These are phyloP conservation scores for Xenopus borealis DNA, from an alignment of 2,113 vertebrate genomes.

Conservation along the genomic window DNA sequence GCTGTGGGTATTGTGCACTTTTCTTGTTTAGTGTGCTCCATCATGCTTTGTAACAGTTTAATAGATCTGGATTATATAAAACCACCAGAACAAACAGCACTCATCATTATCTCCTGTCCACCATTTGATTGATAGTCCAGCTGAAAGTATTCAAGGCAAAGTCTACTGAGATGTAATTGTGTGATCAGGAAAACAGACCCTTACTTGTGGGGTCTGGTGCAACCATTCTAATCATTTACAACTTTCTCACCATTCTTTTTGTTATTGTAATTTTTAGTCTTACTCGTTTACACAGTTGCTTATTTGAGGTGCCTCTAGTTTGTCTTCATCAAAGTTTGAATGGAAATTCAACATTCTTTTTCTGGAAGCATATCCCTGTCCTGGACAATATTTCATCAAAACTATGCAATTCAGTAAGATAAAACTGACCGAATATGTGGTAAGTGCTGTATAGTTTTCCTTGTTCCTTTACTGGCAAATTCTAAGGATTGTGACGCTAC, in stretches of 20 bases:
- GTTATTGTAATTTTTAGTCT: too few relatives aligned
- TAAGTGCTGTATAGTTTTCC: too few relatives aligned
- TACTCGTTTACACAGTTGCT: too few relatives aligned
- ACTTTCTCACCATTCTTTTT: neutral
- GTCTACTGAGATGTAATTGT: neutral
- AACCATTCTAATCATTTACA: neutral
- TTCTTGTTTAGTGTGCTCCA: neutral
- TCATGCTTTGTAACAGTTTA: conserved; percentile 12
- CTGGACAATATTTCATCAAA: too few relatives aligned
- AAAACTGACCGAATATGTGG: too few relatives aligned
- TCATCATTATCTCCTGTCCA: conserved; percentile 4
- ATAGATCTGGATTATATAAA: neutral
- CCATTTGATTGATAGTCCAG: conserved; percentile 10
- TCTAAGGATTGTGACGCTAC: too few relatives aligned
- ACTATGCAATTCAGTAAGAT: too few relatives aligned
- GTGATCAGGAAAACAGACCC: neutral
- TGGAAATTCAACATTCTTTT: too few relatives aligned
- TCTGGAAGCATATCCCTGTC: too few relatives aligned
- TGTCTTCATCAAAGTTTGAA: too few relatives aligned
- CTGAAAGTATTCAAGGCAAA: neutral
- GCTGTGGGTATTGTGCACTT: neutral
- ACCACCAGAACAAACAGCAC: conserved; percentile 10
- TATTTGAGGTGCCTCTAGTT: too few relatives aligned
- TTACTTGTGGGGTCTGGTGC: neutral
- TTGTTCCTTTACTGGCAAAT: too few relatives aligned